Conservation (phyloP, 2,888 invertebrate genomes). For the Pardosa pseudoannulata region DNA sequence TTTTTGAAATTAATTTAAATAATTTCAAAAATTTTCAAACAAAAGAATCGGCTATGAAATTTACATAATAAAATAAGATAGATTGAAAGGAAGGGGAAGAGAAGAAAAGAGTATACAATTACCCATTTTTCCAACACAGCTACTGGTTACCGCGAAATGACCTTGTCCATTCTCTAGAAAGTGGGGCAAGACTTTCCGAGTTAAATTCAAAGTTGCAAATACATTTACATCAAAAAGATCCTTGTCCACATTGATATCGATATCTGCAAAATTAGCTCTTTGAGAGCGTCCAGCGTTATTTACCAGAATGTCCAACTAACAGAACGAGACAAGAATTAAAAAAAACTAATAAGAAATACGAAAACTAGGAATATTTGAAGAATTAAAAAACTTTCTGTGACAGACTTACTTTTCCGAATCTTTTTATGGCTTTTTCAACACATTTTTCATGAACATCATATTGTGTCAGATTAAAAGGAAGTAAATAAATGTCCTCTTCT, state of each 20-base stretch:
- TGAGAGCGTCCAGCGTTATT: conserved; percentile 91
- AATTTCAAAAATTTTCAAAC: too few species aligned
- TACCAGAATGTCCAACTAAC: conserved; percentile 84
- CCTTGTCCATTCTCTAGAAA: conserved; percentile 81
- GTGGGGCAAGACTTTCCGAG: conserved; percentile 83
- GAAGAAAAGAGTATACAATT: not conserved
- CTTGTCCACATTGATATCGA: conserved; percentile 84
- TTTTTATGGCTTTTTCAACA: conserved; percentile 82
- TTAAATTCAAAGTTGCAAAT: conserved; percentile 84
- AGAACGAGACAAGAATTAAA: too few species aligned
- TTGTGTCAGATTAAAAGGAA: conserved; percentile 85
- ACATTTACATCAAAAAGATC: conserved; percentile 88
- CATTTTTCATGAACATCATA: conserved; percentile 81
- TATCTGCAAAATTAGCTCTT: conserved; percentile 84
- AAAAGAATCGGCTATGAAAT: too few species aligned
- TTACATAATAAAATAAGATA: too few species aligned
- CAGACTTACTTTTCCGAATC: conserved; percentile 81
- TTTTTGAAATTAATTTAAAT: too few species aligned
- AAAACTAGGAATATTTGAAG: too few species aligned
- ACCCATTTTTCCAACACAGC: conserved; percentile 84
- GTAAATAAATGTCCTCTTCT: conserved; percentile 80
- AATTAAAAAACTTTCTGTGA: too few species aligned
- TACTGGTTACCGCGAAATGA: conserved; percentile 86
- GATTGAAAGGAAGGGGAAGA: too few species aligned
- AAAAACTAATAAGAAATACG: too few species aligned